These are phyloP conservation scores for Rhinophrynus dorsalis DNA, from an alignment of 2,797 vertebrate genomes.

Conservation along the genomic window DNA sequence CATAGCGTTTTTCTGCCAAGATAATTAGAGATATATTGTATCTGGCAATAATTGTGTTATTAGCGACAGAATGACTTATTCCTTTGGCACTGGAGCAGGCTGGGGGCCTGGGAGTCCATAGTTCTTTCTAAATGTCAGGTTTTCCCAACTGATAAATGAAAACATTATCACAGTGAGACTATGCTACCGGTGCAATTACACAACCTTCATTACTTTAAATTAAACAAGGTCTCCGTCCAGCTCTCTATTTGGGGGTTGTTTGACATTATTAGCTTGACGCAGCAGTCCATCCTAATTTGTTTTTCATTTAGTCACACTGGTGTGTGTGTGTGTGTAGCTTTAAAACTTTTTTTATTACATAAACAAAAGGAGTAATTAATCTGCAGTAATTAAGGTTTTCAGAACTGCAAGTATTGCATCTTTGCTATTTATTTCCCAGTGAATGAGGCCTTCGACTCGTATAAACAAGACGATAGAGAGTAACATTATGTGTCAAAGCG, in stretches of 20 bases:
- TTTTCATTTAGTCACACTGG: neutral
- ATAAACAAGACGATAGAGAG: neutral
- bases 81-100: neutral
- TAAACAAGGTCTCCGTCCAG: constrained; percentile 8
- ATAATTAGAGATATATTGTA: neutral
- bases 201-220: constrained; percentile 32
- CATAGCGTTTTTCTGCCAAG: neutral
- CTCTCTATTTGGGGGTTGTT: neutral
- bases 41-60: constrained; percentile 17
- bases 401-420: neutral
- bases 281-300: constrained; percentile 4
- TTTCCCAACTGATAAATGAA: constrained; percentile 23
- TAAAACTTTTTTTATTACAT: neutral
- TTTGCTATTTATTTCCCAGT: neutral
- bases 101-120: neutral
- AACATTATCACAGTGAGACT: constrained; percentile 26
- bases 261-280: constrained; percentile 20
- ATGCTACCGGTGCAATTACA: constrained; percentile 17
- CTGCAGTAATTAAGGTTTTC: neutral
- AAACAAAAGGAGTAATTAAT: constrained; percentile 8
- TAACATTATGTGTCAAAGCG: neutral
- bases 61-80: constrained; percentile 11
- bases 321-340: neutral
- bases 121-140: constrained; percentile 10
- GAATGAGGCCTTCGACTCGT: neutral